Base-by-base conservation (phyloP, 1,140 invertebrate species). In the Eriosoma lanigerum region DNA sequence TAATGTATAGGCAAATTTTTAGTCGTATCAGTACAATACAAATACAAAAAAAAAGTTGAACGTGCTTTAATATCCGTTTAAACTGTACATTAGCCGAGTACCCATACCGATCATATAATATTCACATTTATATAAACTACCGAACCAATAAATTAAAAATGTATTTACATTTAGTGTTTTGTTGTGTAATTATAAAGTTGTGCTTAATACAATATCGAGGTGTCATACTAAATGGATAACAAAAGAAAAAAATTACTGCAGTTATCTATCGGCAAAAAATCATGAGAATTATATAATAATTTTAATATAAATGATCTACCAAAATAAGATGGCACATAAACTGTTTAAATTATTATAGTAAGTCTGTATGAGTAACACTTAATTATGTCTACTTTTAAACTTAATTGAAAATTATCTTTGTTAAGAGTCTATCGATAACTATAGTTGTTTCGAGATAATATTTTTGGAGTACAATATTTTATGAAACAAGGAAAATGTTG, bases 401-500 rank as follows among this genome's bases (percentile, higher is more conserved):
- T 32, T 32, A n/a, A 56, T 38, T 73, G 70, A 73, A 73, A 54
- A 8, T 29, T 54, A 48, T 73, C 19, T 12, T 32, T 24, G 8
- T 52, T 32, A 72, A 73, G 17, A 72, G 17, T 72, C 17, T 26
- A 58, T 58, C 19, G 54, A 26, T 9, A 10, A 46, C 21, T 24
- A 38, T 38, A 48, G 38, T 48, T 32, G 8, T 26, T 9, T 24
- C 44, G 15, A 17, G 21, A 68, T 21, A 26, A 48, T 48, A 38
- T 38, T 46, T 15, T 46, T 48, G 46, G 50, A 76, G 72, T 38
- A 76, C 72, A 76, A 76, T 58, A 46, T 76, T 76, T 76, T 76
- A 76, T 76, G 72, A 76, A 76, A 58, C 72, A 56, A 76, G 54
- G 32, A 76, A 38, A 58, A 76, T 58, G 72, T 38, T 76, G 72